Conservation (phyloP, 2,797 vertebrate genomes). For the Anabacerthia variegaticeps region DNA sequence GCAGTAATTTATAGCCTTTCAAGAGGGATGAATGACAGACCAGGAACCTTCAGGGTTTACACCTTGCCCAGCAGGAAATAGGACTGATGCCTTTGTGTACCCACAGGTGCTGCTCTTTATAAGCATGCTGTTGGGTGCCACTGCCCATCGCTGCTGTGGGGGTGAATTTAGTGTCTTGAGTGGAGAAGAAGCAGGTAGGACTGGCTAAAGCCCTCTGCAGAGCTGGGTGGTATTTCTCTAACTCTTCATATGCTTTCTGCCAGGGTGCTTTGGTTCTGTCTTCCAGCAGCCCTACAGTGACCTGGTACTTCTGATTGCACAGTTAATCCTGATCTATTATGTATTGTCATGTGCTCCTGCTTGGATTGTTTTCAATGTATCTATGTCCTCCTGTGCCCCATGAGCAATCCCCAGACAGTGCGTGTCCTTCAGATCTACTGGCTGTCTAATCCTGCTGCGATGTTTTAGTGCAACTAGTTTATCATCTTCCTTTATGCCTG, state of each 20-base stretch:
- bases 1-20: background rate
- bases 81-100: background rate
- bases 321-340: background rate
- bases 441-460: background rate
- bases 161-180: background rate
- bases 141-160: background rate
- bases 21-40: background rate
- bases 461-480: background rate
- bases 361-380: background rate
- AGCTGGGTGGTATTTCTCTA: background rate
- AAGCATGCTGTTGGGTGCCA: background rate
- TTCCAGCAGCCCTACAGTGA: background rate
- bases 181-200: background rate
- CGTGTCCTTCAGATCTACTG: background rate
- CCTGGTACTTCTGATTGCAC: background rate
- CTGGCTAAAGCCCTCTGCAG: background rate
- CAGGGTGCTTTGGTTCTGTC: background rate
- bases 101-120: background rate
- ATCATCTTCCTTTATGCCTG: background rate
- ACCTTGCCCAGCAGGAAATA: background rate
- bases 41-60: background rate
- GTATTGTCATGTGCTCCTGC: background rate
- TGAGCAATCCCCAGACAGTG: background rate
- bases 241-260: background rate
- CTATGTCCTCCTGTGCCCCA: background rate